Base-by-base conservation (phyloP, 2,888 invertebrate species). In the Philhelius pedissequus region DNA sequence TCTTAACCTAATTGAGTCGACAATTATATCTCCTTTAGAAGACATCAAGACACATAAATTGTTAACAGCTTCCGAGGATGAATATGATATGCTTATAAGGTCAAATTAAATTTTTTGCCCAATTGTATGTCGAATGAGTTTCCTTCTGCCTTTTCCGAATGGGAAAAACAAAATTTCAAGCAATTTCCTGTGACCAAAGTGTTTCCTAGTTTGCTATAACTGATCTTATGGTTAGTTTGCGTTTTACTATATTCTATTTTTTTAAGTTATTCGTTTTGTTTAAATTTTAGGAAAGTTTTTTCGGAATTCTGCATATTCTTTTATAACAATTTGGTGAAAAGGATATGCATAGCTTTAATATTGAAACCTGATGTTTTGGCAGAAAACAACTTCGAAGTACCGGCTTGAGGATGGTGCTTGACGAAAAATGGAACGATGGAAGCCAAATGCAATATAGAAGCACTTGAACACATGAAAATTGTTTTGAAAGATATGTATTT, bases 271-370 rank as follows among this genome's bases (percentile, higher is more conserved):
- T 13, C 4, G n/a, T 48, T 20, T 48, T 27, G 48, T 62, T 73
- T 20, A 18, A 66, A 87, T 92, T 92, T 13, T 90, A 96, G 96
- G 92, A 93, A 73, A 94, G 94, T 30, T 97, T 95, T n/a, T 90
- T 93, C 93, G 0, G 95, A 97, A 8, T 94, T 94, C 89, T 98
- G 97, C 0, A 90, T 97, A 69, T 98, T 99, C 91, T 98, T 98
- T 92, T 94, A 97, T 91, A 96, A 99, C 92, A 93, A 0, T 97
- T 95, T 91, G 98, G 97, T n/a, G 98, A 98, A 1, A 93, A 93
- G 86, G 92, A 94, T n/a, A 95, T n/a, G n/a, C n/a, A n/a, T 99
- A 84, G 96, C 95, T 0, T 95, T 98, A 50, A 91, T 98, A 27
- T 96, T 98, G 95, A 96, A 95, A 88, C 97, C 97, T 0, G 92